phyloP scores from a whole-genome alignment of 2,113 vertebrate species.

The Formicarius rufipectus region DNA sequence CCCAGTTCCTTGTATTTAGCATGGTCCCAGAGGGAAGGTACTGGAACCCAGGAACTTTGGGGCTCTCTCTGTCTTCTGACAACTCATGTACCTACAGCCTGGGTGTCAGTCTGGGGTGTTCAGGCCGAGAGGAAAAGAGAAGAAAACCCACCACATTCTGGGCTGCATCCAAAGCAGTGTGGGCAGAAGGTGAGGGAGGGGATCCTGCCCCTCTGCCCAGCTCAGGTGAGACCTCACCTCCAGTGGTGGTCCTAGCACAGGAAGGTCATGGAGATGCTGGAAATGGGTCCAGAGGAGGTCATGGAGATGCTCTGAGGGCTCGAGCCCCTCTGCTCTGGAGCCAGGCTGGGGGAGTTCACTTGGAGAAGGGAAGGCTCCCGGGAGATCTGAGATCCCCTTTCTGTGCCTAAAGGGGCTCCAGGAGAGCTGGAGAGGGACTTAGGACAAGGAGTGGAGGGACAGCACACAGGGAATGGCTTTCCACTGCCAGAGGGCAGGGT shows the following conservation, averaged over 20 bases:
- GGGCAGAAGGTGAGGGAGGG: background rate
- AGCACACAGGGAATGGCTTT: background rate
- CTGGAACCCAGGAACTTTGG: background rate
- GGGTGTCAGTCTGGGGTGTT: background rate
- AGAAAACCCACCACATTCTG: background rate
- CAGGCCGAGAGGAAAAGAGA: background rate
- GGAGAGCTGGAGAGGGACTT: background rate
- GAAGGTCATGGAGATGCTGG: background rate
- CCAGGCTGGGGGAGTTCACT: background rate
- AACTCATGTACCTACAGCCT: background rate
- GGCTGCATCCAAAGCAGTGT: background rate
- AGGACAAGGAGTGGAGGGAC: background rate
- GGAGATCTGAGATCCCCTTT: background rate
- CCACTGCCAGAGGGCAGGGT: fast-evolving
- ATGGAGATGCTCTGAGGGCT: background rate
- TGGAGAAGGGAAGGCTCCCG: background rate
- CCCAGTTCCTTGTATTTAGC: background rate
- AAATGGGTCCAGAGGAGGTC: background rate
- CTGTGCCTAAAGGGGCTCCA: too few species aligned
- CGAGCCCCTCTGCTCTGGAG: background rate
- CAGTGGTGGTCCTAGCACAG: background rate
- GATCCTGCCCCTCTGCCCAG: background rate
- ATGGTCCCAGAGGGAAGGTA: background rate
- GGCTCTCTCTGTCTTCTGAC: background rate
- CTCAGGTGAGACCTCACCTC: background rate